Evolutionary conservation across 2,797 vertebrate species (phyloP).

Genomic region (Labeo calbasu): DNA sequence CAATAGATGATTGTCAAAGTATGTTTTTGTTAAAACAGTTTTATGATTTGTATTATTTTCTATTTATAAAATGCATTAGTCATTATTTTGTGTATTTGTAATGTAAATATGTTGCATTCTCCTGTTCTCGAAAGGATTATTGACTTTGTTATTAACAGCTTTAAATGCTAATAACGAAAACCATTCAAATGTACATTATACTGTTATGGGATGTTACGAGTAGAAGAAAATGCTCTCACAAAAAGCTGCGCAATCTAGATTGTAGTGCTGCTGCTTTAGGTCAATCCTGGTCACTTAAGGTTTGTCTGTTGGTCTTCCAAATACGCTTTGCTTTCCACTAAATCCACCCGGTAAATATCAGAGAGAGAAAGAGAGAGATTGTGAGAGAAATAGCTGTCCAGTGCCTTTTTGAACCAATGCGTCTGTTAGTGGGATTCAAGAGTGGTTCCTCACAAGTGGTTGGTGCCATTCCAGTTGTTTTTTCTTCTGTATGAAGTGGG

Average conservation of each 20-base stretch:
- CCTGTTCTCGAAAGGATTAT: slow-evolving; percentile 24
- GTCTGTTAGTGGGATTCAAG: background rate
- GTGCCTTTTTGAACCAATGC: slow-evolving; percentile 56
- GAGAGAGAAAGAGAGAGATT: slow-evolving; percentile 47
- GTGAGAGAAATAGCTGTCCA: slow-evolving; percentile 49
- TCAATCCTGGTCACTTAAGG: slow-evolving; percentile 26
- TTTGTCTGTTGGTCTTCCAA: slow-evolving; percentile 55
- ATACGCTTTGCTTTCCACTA: slow-evolving; percentile 63
- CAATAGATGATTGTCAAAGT: slow-evolving; percentile 60
- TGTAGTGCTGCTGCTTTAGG: slow-evolving; percentile 45
- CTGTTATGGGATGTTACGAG: slow-evolving; percentile 27
- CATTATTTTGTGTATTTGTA: slow-evolving; percentile 51
- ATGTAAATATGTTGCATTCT: slow-evolving; percentile 69
- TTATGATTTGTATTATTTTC: slow-evolving; percentile 53
- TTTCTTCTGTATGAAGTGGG: background rate
- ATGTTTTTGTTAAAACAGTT: slow-evolving; percentile 59
- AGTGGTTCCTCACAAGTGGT: background rate
- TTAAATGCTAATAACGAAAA: slow-evolving; percentile 49
- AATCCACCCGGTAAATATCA: slow-evolving; percentile 52
- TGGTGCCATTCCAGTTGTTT: slow-evolving; percentile 3
- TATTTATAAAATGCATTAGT: slow-evolving; percentile 53
- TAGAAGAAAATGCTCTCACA: slow-evolving; percentile 19
- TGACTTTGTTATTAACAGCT: slow-evolving; percentile 52
- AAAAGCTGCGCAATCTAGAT: slow-evolving; percentile 37
- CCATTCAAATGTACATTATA: slow-evolving; percentile 48